Percentiles rank a stretch among this genome's conserved stretches.
Evolutionary conservation across 2,113 vertebrate genomes (phyloP).

Genomic region (Atlantisia rogersi): DNA sequence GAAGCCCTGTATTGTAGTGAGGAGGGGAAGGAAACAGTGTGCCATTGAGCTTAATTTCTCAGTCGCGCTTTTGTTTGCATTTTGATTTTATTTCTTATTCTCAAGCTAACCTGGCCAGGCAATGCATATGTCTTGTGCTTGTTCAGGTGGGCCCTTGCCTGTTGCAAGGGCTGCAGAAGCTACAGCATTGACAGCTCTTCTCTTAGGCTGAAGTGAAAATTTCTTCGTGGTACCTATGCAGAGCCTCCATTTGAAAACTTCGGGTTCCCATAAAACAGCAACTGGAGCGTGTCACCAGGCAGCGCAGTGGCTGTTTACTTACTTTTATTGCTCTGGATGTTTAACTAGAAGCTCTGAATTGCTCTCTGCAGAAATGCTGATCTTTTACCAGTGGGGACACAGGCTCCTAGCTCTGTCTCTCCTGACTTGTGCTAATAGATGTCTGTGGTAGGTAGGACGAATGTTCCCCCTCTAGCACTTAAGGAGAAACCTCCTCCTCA

Average conservation of each 20-base stretch:
- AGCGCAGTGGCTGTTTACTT: background rate
- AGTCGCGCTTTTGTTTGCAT: background rate
- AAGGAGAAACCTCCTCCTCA: background rate
- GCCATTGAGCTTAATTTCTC: background rate
- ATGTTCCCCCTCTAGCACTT: background rate
- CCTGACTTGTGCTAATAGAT: background rate
- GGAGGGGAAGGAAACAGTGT: background rate
- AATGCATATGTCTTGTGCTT: background rate
- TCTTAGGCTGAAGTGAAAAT: background rate
- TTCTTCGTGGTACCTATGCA: fast-evolving
- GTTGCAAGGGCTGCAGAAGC: background rate
- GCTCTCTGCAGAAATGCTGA: background rate
- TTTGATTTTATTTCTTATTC: background rate
- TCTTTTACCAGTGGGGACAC: background rate
- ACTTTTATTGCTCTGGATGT: background rate
- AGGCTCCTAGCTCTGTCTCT: background rate
- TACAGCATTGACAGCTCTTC: background rate
- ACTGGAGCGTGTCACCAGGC: background rate
- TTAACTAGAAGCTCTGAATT: background rate
- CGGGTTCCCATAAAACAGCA: background rate
- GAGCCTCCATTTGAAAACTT: background rate
- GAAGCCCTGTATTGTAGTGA: background rate
- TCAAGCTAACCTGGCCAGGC: background rate
- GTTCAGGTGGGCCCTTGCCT: background rate
- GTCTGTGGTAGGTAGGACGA: background rate